phyloP scores from a whole-genome alignment of 2,113 vertebrate genomes.

The Bujurquina vittata region DNA sequence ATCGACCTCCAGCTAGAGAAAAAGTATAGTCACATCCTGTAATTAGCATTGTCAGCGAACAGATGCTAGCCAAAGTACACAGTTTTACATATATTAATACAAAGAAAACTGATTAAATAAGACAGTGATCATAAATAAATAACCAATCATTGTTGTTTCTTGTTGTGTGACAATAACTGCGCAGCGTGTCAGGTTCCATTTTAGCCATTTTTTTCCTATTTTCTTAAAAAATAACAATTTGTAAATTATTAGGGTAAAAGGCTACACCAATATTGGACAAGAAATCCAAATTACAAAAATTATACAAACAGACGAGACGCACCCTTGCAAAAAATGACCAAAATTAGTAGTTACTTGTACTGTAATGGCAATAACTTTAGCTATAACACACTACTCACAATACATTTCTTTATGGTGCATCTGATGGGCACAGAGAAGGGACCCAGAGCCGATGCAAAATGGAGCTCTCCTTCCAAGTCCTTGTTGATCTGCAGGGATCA shows the following conservation, averaged over 20 bases:
- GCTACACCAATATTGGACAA: neutral
- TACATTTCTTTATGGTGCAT: slow-evolving; percentile 89
- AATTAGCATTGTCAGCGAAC: slow-evolving; percentile 14
- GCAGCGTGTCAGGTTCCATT: neutral
- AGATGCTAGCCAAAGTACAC: neutral
- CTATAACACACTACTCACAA: slow-evolving; percentile 78
- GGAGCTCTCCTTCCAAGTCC: slow-evolving; percentile 87
- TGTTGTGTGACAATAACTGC: neutral
- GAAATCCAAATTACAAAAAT: neutral
- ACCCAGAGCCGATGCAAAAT: slow-evolving; percentile 85
- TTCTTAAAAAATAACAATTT: neutral
- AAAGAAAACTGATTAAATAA: slow-evolving; percentile 8
- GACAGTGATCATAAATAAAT: neutral
- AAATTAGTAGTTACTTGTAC: neutral
- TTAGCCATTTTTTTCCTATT: neutral
- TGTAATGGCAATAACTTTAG: neutral
- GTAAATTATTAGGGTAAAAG: neutral
- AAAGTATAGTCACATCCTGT: slow-evolving; percentile 32
- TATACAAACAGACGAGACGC: neutral
- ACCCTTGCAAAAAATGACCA: neutral
- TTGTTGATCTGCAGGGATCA: slow-evolving; percentile 83
- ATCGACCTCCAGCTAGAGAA: slow-evolving; percentile 87
- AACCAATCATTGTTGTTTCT: neutral
- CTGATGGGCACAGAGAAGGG: slow-evolving; percentile 86
- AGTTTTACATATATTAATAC: slow-evolving; percentile 12